Conservation (phyloP, 2,797 vertebrate genomes). For the Hemibagrus guttatus region DNA sequence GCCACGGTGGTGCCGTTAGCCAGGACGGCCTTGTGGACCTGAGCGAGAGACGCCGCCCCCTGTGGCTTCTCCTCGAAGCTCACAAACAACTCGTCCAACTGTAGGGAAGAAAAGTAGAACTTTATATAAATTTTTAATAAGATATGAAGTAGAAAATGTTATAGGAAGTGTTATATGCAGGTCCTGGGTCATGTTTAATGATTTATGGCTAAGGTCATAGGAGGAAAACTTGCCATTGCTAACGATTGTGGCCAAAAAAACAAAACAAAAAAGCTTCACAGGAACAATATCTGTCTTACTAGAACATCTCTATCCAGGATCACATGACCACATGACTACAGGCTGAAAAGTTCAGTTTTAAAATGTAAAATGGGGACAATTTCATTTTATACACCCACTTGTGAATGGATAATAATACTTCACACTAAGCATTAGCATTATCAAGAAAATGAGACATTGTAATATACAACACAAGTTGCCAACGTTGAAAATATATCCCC, state of each 20-base stretch:
- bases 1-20: conserved; percentile 89
- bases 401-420: neutral
- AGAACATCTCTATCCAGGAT: too few relatives aligned
- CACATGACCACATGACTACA: neutral
- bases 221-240: neutral
- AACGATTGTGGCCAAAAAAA: too few relatives aligned
- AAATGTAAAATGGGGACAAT: neutral
- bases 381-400: neutral
- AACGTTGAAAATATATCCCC: conserved; percentile 40
- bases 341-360: neutral
- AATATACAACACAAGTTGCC: neutral
- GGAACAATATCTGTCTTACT: too few relatives aligned
- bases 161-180: neutral
- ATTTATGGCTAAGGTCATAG: neutral
- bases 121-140: neutral
- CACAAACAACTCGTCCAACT: conserved; percentile 88
- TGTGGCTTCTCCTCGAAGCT: conserved; percentile 89
- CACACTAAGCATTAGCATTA: neutral
- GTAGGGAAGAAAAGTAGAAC: conserved; percentile 32
- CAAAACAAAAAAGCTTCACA: too few relatives aligned
- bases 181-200: neutral
- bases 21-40: conserved; percentile 94
- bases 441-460: neutral
- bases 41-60: conserved; percentile 92
- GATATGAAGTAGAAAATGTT: neutral